Base-by-base conservation (phyloP, 1,140 invertebrate species). In the Trachymyrmex septentrionalis region DNA sequence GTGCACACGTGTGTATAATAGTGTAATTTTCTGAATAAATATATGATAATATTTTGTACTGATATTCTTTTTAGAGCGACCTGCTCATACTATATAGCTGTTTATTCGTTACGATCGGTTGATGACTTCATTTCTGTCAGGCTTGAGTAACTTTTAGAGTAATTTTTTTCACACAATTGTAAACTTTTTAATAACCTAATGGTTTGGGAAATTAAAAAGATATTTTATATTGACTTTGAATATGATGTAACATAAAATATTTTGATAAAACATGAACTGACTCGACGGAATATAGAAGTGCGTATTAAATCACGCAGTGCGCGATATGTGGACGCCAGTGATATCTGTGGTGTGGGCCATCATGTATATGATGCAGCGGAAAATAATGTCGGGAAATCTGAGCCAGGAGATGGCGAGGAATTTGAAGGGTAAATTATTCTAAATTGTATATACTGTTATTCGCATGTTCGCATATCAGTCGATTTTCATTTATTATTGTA, bases 281-380 rank as follows among this genome's bases (percentile, higher is more conserved):
- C 61, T 30, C 24, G 30, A n/a, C 63, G 27, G 12, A 5, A 67
- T 66, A 67, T 7, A 59, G 19, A 44, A 55, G 9, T 38, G 55
- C 67, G 67, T 30, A 44, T 84, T 75, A 63, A 75, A 50, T 24
- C n/a, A 59, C 24, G 57, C 2, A 30, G 80, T 61, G 53, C 9
- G n/a, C 50, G 24, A 87, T 3, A 91, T 89, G 92, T 92, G 89
- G 91, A 34, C 85, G 10, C 88, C 90, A 4, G 69, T 93, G 27
- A 90, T 91, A 76, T 90, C 91, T n/a, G 86, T 89, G 10, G 14
- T 92, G 72, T 92, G 91, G 91, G 21, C 73, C 3, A 85, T 92
- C 38, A 57, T 88, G 63, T 91, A 92, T 48, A 27, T 88, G 21
- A 44, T 92, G 57, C 90, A 88, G 34, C 89, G 90, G n/a, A 92